Percentiles rank a stretch among this genome's conserved stretches.
phyloP scores from a whole-genome alignment of 2,888 invertebrate species.

The Pristionchus japonicus region DNA sequence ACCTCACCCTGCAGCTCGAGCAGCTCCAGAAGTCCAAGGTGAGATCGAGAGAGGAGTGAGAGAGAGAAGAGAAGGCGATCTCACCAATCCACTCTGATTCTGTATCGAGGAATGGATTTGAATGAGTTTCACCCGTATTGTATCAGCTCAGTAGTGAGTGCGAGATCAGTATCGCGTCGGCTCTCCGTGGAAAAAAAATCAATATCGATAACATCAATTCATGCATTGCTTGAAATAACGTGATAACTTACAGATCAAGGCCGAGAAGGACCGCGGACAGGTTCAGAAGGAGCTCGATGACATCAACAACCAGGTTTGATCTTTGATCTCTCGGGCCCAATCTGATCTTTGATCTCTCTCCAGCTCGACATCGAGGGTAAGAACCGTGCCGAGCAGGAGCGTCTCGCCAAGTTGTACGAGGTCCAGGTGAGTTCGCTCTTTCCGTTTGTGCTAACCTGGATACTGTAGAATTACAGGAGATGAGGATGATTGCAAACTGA shows the following conservation, averaged over 20 bases:
- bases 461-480: slow-evolving; percentile 19
- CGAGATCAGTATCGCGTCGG: neutral
- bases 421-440: slow-evolving; percentile 76
- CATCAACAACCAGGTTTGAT: slow-evolving; percentile 45
- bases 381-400: slow-evolving; percentile 69
- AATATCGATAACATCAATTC: neutral
- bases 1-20: slow-evolving; percentile 99
- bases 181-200: too few species aligned
- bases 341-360: slow-evolving; percentile 51
- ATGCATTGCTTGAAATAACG: neutral
- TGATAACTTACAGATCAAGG: slow-evolving; percentile 81
- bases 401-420: slow-evolving; percentile 71
- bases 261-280: slow-evolving; percentile 77
- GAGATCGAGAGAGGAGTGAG: slow-evolving; percentile 50
- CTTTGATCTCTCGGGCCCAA: neutral
- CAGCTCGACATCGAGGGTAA: slow-evolving; percentile 71
- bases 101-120: neutral
- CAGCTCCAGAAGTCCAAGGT: slow-evolving; percentile 99
- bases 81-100: too few species aligned
- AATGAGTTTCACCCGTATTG: neutral
- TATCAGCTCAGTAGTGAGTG: neutral
- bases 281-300: slow-evolving; percentile 50
- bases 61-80: too few species aligned
- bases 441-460: slow-evolving; percentile 32
- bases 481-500: neutral